Evolutionary conservation across 2,113 vertebrate species (phyloP).

Genomic region (Phocoena sinus): DNA sequence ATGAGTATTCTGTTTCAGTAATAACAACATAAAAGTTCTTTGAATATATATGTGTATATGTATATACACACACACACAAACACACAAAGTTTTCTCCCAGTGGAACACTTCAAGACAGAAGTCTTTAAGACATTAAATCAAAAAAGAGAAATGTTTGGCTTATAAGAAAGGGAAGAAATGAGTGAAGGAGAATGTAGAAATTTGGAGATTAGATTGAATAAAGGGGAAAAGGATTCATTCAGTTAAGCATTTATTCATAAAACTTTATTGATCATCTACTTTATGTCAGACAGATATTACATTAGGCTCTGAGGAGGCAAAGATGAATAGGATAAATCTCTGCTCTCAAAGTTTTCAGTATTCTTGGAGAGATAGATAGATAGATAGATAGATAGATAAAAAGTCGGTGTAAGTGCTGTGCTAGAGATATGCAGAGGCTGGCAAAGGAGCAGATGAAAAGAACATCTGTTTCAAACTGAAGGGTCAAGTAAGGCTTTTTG

Average conservation of each 20-base stretch:
- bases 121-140: background rate
- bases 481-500: background rate
- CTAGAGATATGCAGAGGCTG: background rate
- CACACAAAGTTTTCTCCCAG: background rate
- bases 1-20: slow-evolving; percentile 1
- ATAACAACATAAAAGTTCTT: background rate
- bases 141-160: background rate
- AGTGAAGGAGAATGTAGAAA: background rate
- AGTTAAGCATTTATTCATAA: background rate
- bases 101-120: background rate
- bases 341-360: background rate
- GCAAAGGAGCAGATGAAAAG: background rate
- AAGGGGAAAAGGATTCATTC: background rate
- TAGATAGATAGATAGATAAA: background rate
- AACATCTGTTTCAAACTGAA: background rate
- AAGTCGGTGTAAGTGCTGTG: background rate
- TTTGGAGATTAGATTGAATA: background rate
- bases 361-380: background rate
- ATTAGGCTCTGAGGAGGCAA: background rate
- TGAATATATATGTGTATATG: background rate
- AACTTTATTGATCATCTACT: background rate
- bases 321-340: background rate
- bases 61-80: background rate
- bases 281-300: background rate
- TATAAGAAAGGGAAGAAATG: background rate